Base-by-base conservation (phyloP, 2,113 vertebrate genomes). In the Nesoenas mayeri region DNA sequence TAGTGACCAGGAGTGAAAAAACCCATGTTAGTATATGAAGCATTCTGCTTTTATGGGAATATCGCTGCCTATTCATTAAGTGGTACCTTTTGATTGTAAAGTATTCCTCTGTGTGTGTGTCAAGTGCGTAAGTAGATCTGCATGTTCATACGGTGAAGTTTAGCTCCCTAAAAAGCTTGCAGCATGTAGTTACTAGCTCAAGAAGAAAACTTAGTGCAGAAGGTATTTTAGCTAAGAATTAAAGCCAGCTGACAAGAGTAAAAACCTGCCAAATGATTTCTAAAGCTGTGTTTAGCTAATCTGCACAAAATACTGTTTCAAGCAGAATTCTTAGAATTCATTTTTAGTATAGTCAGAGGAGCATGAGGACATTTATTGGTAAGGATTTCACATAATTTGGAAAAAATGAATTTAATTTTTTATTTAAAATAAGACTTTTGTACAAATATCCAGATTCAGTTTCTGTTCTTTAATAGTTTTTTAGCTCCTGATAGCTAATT, bases 181-280 rank as follows among this genome's bases (percentile, higher is more conserved):
- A 65, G 54, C 72, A 3, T 78, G 9, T 26, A 56, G 86, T 88
- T 91, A 85, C 79, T 69, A 84, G 65, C 86, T 90, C 56, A 67
- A 72, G 58, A 94, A 79, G 84, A 89, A 71, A 79, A 89, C 88
- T 93, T 89, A 97, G 56, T 42, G 26, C 44, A n/a, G 64, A 73
- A 64, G 29, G 69, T 70, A 81, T 96, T 92, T 77, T 42, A 66
- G 81, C 91, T 90, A 83, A 88, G 94, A 97, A 97, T 91, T 93
- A 89, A 95, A 71, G 77, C 56, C n/a, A 34, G 12, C 79, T 93
- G 66, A 29, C 38, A 88, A 54, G 36, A 86, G 44, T 51, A 70
- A 69, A 92, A 80, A 96, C 70, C 92, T 95, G 85, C 62, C 91
- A 92, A 89, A 85, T 89, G 24, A 57, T 89, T 74, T 95, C 95